A percentile compares a stretch with the other conserved stretches of the same genome.
phyloP scores from a whole-genome alignment of 92 coral and sea anemone species.

The Pocillopora grandis region DNA sequence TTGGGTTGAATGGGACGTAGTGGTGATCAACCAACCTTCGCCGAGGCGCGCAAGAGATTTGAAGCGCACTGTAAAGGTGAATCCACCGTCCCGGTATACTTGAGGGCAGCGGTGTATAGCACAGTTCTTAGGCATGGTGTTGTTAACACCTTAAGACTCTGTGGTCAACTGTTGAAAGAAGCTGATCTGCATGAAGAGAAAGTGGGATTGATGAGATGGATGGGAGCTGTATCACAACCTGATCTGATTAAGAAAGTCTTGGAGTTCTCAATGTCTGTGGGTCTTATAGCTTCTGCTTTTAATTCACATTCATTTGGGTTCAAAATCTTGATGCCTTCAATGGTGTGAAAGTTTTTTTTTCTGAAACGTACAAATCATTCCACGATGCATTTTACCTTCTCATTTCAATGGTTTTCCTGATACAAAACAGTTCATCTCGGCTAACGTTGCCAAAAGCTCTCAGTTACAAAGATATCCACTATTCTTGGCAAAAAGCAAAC shows the following conservation, averaged over 20 bases:
- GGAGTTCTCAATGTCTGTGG: conserved; percentile 88
- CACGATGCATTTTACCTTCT: too few relatives aligned
- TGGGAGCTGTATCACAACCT: conserved; percentile 87
- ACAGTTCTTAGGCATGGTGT: conserved; percentile 86
- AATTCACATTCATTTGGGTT: too few relatives aligned
- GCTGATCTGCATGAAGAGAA: conserved; percentile 93
- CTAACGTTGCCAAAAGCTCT: too few relatives aligned
- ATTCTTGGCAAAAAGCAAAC: too few relatives aligned
- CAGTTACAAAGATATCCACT: too few relatives aligned
- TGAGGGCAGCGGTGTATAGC: conserved; percentile 85
- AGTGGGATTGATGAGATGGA: conserved; percentile 82
- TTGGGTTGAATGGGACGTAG: conserved; percentile 86
- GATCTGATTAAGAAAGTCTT: conserved; percentile 88
- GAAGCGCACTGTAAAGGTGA: conserved; percentile 84
- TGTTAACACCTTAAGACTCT: conserved; percentile 58
- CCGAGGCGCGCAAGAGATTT: conserved; percentile 87
- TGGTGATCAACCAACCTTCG: conserved; percentile 71
- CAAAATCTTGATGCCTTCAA: too few relatives aligned
- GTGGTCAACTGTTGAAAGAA: conserved; percentile 77
- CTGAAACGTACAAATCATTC: too few relatives aligned
- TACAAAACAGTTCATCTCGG: too few relatives aligned
- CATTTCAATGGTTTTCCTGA: too few relatives aligned
- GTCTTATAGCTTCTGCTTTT: background rate
- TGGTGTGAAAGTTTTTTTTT: too few relatives aligned
- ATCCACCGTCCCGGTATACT: conserved; percentile 69